These are phyloP conservation scores for Drosophila ogumai DNA, from an alignment of 1,140 invertebrate species.

Conservation along the genomic window DNA sequence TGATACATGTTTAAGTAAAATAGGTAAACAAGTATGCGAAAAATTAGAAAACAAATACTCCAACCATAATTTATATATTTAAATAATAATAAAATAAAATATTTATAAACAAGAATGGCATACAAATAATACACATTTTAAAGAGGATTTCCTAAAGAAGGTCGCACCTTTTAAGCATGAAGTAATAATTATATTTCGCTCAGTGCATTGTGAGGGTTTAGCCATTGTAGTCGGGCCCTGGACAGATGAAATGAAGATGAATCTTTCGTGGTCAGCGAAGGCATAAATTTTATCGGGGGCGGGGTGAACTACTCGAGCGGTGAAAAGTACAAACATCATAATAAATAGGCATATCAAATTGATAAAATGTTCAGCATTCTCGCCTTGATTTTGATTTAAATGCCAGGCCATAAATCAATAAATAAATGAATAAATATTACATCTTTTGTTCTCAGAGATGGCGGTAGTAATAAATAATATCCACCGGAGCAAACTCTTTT, in stretches of 20 bases:
- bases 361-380: slow-evolving; percentile 66
- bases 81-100: too few species aligned
- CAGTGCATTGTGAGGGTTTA: background rate
- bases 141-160: background rate
- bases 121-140: background rate
- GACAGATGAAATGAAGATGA: slow-evolving; percentile 73
- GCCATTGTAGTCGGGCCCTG: slow-evolving; percentile 13
- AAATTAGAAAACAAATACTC: too few species aligned
- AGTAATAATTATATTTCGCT: background rate
- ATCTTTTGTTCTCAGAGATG: slow-evolving; percentile 43
- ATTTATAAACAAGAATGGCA: too few species aligned
- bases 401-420: slow-evolving; percentile 71
- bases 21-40: too few species aligned
- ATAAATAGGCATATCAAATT: slow-evolving; percentile 76
- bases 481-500: slow-evolving; percentile 46
- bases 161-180: background rate
- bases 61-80: too few species aligned
- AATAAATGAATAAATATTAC: slow-evolving; percentile 78
- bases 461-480: slow-evolving; percentile 70
- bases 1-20: too few species aligned
- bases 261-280: slow-evolving; percentile 68
- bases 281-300: slow-evolving; percentile 59
- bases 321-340: slow-evolving; percentile 72
- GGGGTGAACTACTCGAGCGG: slow-evolving; percentile 10
- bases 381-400: slow-evolving; percentile 70